These are phyloP conservation scores for Euura lappo DNA, from an alignment of 1,140 invertebrate genomes.

Conservation along the genomic window DNA sequence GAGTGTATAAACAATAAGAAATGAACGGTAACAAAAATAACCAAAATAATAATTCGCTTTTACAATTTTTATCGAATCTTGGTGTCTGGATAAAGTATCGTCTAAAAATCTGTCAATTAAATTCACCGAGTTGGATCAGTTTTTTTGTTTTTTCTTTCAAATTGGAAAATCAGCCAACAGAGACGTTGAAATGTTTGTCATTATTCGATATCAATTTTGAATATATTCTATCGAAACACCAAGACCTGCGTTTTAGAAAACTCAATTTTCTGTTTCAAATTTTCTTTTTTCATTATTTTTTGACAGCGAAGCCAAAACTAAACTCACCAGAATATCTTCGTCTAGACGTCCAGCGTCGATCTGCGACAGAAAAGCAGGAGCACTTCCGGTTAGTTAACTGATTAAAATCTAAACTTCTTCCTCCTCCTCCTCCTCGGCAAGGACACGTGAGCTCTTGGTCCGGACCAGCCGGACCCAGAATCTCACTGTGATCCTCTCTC, in stretches of 20 bases:
- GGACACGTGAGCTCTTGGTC: conserved; percentile 27
- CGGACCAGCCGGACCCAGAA: conserved; percentile 38
- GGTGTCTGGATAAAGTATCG: conserved; percentile 59
- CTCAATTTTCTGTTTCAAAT: not conserved
- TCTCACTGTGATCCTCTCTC: conserved; percentile 35
- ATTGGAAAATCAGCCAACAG: no score
- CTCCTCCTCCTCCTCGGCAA: not conserved
- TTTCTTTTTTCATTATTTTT: not conserved
- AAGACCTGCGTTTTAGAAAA: conserved; percentile 39
- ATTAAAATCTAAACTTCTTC: not conserved
- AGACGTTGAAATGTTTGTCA: no score
- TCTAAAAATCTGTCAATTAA: conserved; percentile 33
- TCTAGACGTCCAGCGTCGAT: conserved; percentile 21
- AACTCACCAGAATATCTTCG: conserved; percentile 6
- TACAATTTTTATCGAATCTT: conserved; percentile 44
- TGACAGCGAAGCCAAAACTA: conserved; percentile 10
- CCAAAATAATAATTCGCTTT: conserved; percentile 22
- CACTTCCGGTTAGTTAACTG: conserved; percentile 39
- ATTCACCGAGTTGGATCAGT: no score
- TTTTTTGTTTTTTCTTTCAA: no score
- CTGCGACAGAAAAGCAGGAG: conserved; percentile 48
- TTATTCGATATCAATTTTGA: not conserved
- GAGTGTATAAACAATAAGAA: conserved; percentile 8
- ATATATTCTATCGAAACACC: conserved; percentile 58
- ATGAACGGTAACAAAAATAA: conserved; percentile 9